Evolutionary conservation across 1,140 invertebrate species (phyloP), one percentile per base, ranked within the genome.

Genomic region (Ceratina australensis): DNA sequence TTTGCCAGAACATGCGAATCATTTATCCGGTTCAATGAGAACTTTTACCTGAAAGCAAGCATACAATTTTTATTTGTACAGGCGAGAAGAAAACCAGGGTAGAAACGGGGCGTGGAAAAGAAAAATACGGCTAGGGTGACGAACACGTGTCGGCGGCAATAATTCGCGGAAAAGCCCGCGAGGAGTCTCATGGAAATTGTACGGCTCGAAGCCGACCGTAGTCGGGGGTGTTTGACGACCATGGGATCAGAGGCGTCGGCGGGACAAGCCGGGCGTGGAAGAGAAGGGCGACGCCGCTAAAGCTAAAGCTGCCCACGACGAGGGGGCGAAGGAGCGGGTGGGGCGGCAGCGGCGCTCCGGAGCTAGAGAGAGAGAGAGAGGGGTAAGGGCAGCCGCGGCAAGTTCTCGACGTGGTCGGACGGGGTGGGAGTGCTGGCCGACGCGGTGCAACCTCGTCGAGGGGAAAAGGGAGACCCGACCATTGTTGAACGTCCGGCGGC

Each of bases 401-500:
- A 68, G 69, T 56, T 42, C 72, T 42, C 3, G 64, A 78, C 61
- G 77, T 76, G 83, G 71, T 73, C 74, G 63, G 50, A 12, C 20
- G 49, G 49, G 16, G 24, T 18, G 12, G n/a, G 3, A 26, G 28
- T 16, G 42, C 15, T 18, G 42, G 3, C 13, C 20, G 13, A 16
- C 63, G 28, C 26, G n/a, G 28, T 28, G 61, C 61, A 26, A n/a
- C 10, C 8, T 18, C 28, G n/a, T 20, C 50, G 16, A 16, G 20
- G 56, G 75, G 79, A 69, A 78, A 65, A 78, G 81, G 75, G 83
- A 80, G 72, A 65, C 76, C 69, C 85, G 80, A 85, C 86, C 84
- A 89, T 89, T 89, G 89, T 89, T 87, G 88, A 87, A 88, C 83
- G 87, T 90, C 87, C 87, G 86, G 80, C 88, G 89, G 89, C 89